Percentiles rank a stretch among this genome's conserved stretches.
phyloP scores from a whole-genome alignment of 2,113 vertebrate genomes.

The Pangasianodon gigas region DNA sequence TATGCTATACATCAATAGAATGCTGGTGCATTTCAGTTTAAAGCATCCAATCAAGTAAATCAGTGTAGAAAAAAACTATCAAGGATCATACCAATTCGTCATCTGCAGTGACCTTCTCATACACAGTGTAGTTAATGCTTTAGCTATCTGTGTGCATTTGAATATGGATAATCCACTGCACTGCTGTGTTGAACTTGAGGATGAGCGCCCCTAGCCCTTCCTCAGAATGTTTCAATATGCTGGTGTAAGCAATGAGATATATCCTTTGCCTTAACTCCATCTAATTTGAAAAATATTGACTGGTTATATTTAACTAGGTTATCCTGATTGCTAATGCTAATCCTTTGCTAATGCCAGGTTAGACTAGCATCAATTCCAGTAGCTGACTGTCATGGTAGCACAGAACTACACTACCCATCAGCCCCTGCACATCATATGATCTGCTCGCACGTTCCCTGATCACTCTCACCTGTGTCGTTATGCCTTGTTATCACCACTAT shows the following conservation, averaged over 20 bases:
- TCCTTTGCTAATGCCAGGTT: no score
- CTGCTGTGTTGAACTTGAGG: neutral
- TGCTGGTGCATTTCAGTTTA: neutral
- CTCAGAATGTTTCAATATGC: neutral
- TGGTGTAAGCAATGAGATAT: neutral
- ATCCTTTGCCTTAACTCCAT: neutral
- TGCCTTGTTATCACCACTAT: no score
- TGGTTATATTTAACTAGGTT: no score
- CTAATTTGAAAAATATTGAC: neutral
- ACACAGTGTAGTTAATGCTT: neutral
- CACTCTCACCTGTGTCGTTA: no score
- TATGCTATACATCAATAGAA: neutral
- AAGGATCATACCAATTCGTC: neutral
- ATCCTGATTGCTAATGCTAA: no score
- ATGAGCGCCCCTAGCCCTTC: neutral
- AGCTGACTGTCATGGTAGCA: no score
- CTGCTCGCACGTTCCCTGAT: no score
- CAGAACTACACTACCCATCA: no score
- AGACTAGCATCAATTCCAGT: no score
- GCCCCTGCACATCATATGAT: no score
- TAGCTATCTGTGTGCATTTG: neutral
- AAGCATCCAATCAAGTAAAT: no score
- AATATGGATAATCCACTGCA: no score
- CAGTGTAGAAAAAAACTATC: neutral
- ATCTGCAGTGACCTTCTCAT: neutral